Conservation (phyloP, 2,888 invertebrate genomes). For the Dichetophora obliterata region DNA sequence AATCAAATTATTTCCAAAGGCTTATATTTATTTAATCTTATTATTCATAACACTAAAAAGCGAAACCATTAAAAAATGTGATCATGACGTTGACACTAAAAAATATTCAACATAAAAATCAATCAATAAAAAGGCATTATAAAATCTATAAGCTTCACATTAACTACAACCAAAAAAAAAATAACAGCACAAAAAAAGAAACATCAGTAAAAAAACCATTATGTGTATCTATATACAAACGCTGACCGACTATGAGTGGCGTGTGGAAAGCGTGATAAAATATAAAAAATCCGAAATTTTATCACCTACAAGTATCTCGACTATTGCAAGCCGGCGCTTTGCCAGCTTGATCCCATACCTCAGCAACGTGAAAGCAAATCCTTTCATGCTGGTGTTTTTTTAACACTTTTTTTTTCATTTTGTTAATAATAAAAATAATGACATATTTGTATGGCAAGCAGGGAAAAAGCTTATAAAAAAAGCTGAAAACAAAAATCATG, state of each 20-base stretch:
- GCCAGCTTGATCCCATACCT: neutral
- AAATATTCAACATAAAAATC: constrained; percentile 42
- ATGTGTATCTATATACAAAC: neutral
- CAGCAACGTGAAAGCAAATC: neutral
- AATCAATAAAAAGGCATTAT: constrained; percentile 41
- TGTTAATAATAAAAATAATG: constrained; percentile 6
- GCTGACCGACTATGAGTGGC: constrained; percentile 29
- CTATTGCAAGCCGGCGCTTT: neutral
- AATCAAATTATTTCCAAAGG: neutral
- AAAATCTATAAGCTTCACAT: constrained; percentile 9
- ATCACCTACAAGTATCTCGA: constrained; percentile 40
- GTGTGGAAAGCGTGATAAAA: constrained; percentile 45
- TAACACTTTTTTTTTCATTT: neutral
- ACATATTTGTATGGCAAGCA: neutral
- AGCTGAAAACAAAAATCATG: constrained; percentile 22
- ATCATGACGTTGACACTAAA: neutral
- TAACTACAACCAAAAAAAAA: constrained; percentile 12
- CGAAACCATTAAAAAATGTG: neutral
- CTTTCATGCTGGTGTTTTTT: constrained; percentile 12
- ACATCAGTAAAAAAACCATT: constrained; percentile 5
- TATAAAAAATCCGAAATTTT: constrained; percentile 41
- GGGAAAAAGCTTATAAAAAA: constrained; percentile 41
- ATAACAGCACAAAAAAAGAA: constrained; percentile 13
- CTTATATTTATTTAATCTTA: too few species aligned
- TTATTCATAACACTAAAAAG: too few species aligned